phyloP scores from a whole-genome alignment of 2,113 vertebrate species.

The Macaca fascicularis region DNA sequence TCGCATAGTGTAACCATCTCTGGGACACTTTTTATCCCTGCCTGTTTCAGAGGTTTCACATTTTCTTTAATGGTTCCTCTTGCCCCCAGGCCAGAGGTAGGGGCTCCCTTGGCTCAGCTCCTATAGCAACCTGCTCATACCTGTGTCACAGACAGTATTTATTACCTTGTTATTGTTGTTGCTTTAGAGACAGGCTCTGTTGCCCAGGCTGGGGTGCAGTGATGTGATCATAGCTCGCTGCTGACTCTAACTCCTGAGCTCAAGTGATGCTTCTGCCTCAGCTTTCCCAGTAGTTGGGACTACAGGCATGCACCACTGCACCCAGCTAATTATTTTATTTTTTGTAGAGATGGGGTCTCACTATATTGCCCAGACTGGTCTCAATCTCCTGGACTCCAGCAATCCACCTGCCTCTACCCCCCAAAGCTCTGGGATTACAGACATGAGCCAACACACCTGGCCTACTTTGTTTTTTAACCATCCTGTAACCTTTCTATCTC shows the following conservation, averaged over 20 bases:
- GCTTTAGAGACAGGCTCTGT: background rate
- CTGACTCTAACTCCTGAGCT: background rate
- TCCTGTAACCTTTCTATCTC: background rate
- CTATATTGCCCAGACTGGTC: background rate
- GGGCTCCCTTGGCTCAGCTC: background rate
- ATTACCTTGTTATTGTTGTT: background rate
- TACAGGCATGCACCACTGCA: background rate
- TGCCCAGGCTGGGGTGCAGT: background rate
- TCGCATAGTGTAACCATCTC: background rate
- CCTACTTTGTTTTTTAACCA: background rate
- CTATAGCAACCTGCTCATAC: background rate
- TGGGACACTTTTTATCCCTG: background rate
- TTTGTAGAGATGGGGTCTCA: background rate
- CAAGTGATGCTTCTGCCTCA: background rate
- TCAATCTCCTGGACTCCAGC: background rate
- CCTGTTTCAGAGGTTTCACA: background rate
- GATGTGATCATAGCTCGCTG: background rate
- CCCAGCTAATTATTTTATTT: background rate
- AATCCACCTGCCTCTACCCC: background rate
- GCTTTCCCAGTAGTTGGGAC: background rate
- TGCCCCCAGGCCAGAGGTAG: background rate
- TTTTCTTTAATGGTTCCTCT: background rate
- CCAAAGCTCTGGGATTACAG: background rate
- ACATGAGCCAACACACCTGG: background rate
- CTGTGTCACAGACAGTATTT: background rate